Conservation (phyloP, 2,888 invertebrate species). For the Heliothis peltigera region DNA sequence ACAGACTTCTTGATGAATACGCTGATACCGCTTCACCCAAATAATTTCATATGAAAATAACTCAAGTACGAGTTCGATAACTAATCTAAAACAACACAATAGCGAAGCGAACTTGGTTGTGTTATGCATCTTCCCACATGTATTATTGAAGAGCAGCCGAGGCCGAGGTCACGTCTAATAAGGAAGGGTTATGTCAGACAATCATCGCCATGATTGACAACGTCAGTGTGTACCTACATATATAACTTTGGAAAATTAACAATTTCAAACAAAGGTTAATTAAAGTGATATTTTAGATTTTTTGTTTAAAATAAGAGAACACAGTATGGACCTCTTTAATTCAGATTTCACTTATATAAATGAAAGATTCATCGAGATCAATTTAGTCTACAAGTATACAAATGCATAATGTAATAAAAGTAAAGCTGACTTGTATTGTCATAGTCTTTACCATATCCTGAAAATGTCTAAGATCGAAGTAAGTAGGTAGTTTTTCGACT, state of each 20-base stretch:
- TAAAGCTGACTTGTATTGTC: too few species aligned
- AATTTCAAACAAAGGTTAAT: background rate
- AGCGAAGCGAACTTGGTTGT: slow-evolving; percentile 26
- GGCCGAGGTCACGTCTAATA: slow-evolving; percentile 51
- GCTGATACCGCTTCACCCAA: background rate
- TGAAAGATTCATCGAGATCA: too few species aligned
- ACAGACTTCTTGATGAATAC: background rate
- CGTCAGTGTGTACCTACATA: slow-evolving; percentile 8
- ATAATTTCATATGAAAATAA: slow-evolving; percentile 10
- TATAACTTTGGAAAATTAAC: slow-evolving; percentile 13
- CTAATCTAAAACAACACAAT: slow-evolving; percentile 46
- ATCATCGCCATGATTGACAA: slow-evolving; percentile 16
- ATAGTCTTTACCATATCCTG: too few species aligned
- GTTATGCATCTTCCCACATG: slow-evolving; percentile 54
- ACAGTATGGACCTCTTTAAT: too few species aligned
- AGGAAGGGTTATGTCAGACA: slow-evolving; percentile 46
- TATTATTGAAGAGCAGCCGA: slow-evolving; percentile 31
- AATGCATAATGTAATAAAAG: too few species aligned
- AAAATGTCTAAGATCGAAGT: too few species aligned
- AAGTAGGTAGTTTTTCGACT: too few species aligned
- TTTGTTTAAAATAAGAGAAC: too few species aligned
- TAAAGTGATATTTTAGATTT: too few species aligned
- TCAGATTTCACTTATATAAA: too few species aligned
- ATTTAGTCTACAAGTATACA: too few species aligned
- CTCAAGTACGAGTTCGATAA: slow-evolving; percentile 27